Conservation (phyloP, 2,888 invertebrate species). For the Hofmannophila pseudospretella region DNA sequence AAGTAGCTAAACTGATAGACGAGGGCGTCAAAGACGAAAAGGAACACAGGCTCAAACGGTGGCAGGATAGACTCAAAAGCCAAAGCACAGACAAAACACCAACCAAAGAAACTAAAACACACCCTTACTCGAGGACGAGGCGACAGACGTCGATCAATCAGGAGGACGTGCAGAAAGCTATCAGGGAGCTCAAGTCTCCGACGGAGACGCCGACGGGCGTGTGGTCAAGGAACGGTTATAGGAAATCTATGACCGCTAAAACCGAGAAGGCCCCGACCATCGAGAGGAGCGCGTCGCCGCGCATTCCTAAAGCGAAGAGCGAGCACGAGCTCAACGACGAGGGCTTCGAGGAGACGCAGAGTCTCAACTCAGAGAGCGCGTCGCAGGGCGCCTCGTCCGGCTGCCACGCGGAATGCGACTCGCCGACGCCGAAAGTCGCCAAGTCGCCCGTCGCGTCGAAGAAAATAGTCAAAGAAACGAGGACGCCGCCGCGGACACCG, state of each 20-base stretch:
- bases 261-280: conserved; percentile 34
- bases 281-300: conserved; percentile 60
- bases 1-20: conserved; percentile 56
- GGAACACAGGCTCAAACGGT: conserved; percentile 80
- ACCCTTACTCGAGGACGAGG: conserved; percentile 72
- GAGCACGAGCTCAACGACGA: conserved; percentile 90
- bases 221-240: conserved; percentile 73
- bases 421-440: conserved; percentile 64
- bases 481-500: conserved; percentile 55
- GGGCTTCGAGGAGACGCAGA: conserved; percentile 94
- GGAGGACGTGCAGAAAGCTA: conserved; percentile 83
- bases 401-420: conserved; percentile 82
- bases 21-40: conserved; percentile 68
- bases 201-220: conserved; percentile 79
- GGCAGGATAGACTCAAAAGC: conserved; percentile 84
- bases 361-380: conserved; percentile 90
- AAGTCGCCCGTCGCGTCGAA: conserved; percentile 62
- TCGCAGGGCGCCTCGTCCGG: conserved; percentile 90
- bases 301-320: conserved; percentile 72
- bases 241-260: conserved; percentile 48
- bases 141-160: conserved; percentile 84
- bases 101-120: conserved; percentile 66
- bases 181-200: conserved; percentile 80
- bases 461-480: conserved; percentile 73
- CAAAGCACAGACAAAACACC: conserved; percentile 65